phyloP scores from a whole-genome alignment of 2,797 vertebrate species.

The Erethizon dorsatum region DNA sequence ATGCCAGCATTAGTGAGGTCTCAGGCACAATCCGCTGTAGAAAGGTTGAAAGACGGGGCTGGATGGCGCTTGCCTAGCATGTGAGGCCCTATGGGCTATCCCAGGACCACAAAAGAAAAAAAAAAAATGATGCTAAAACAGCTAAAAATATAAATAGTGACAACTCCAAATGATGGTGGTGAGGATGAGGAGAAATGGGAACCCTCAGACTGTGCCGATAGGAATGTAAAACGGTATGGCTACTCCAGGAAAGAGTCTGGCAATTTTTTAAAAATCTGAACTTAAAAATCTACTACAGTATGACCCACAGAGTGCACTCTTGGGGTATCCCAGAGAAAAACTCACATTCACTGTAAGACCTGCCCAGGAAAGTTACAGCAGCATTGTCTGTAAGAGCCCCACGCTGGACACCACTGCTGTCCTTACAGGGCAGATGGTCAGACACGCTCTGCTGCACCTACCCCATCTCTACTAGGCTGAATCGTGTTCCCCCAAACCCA shows the following conservation, averaged over 20 bases:
- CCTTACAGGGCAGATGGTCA: neutral
- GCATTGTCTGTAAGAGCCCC: neutral
- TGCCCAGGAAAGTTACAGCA: neutral
- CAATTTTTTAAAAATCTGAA: constrained; percentile 44
- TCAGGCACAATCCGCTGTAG: neutral
- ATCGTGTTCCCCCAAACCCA: neutral
- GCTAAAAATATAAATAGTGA: neutral
- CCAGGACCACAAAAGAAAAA: neutral
- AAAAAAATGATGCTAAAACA: neutral
- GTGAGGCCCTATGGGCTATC: neutral
- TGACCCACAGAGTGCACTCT: neutral
- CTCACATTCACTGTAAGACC: neutral
- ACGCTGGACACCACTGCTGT: neutral
- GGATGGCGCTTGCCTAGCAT: neutral
- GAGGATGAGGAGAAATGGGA: neutral
- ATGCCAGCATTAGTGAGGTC: neutral
- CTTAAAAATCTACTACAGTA: neutral
- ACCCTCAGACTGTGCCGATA: neutral
- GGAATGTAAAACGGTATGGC: neutral
- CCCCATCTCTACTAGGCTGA: neutral
- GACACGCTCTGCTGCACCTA: neutral
- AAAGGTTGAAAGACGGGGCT: neutral
- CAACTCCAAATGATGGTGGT: neutral
- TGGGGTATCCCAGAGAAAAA: constrained; percentile 33
- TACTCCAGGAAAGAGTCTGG: neutral